Evolutionary conservation across 1,140 invertebrate species (phyloP).

Genomic region (Hylaeus anthracinus): DNA sequence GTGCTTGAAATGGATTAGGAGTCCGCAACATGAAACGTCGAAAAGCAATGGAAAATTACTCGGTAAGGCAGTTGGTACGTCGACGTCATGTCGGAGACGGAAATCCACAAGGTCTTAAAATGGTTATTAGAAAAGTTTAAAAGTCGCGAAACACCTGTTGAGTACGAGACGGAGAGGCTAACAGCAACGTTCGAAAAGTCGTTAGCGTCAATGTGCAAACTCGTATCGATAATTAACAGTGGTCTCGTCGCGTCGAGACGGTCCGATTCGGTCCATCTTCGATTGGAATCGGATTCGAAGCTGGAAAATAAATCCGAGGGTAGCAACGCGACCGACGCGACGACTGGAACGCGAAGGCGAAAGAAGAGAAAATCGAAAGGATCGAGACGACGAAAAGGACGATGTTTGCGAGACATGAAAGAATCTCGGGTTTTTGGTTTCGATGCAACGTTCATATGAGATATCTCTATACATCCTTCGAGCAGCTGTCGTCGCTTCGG

Average conservation of each 20-base stretch:
- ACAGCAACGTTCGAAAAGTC: slow-evolving; percentile 2
- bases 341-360: not conserved
- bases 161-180: slow-evolving; percentile 19
- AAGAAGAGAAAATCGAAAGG: not conserved
- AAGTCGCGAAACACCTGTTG: slow-evolving; percentile 66
- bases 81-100: not conserved
- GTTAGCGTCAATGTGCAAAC: not conserved
- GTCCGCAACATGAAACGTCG: not conserved
- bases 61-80: not conserved
- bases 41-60: not conserved
- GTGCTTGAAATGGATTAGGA: too few relatives aligned
- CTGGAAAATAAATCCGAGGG: slow-evolving; percentile 21
- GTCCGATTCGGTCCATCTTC: not conserved
- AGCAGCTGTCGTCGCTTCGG: slow-evolving; percentile 25
- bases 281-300: not conserved
- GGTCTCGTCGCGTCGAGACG: not conserved
- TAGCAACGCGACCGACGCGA: not conserved
- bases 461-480: slow-evolving; percentile 31
- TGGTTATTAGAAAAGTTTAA: slow-evolving; percentile 62
- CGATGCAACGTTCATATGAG: slow-evolving; percentile 42
- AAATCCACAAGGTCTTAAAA: slow-evolving; percentile 39
- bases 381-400: not conserved
- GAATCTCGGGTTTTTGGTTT: slow-evolving; percentile 17
- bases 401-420: slow-evolving; percentile 55
- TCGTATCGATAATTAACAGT: not conserved